Conservation (phyloP, 2,797 vertebrate genomes). For the Periophthalmus magnuspinnatus region DNA sequence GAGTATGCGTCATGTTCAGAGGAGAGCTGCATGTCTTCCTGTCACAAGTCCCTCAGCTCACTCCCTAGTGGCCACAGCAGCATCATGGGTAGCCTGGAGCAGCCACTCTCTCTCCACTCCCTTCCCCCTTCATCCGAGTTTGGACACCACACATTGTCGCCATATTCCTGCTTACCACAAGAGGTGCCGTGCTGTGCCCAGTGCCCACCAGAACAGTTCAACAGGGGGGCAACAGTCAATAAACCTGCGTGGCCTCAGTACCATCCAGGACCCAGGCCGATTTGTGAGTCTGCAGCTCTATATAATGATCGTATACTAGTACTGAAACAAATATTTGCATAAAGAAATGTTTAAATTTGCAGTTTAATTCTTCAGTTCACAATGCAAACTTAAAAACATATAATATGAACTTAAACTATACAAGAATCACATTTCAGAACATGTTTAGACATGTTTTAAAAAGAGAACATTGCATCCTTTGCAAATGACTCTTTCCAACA, state of each 20-base stretch:
- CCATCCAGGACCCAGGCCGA: conserved; percentile 37
- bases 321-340: not conserved
- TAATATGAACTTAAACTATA: not conserved
- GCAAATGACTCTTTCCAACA: not conserved
- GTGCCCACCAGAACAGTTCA: conserved; percentile 56
- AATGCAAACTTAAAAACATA: too few relatives aligned
- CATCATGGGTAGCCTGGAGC: conserved; percentile 69
- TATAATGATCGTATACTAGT: not conserved
- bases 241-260: conserved; percentile 43
- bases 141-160: conserved; percentile 59
- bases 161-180: conserved; percentile 58
- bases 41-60: conserved; percentile 43
- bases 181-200: conserved; percentile 64
- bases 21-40: conserved; percentile 59
- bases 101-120: conserved; percentile 76
- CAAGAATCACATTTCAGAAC: not conserved
- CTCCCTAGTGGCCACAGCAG: conserved; percentile 50
- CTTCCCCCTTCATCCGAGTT: conserved; percentile 56
- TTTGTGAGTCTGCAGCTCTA: conserved; percentile 64
- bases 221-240: conserved; percentile 34
- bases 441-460: not conserved
- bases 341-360: too few relatives aligned
- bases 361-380: too few relatives aligned
- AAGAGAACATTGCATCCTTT: not conserved
- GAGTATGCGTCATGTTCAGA: conserved; percentile 49